Percentiles rank a stretch among this genome's conserved stretches.
Conservation (phyloP, 2,797 vertebrate species). For the Rhodeus uyekii region DNA sequence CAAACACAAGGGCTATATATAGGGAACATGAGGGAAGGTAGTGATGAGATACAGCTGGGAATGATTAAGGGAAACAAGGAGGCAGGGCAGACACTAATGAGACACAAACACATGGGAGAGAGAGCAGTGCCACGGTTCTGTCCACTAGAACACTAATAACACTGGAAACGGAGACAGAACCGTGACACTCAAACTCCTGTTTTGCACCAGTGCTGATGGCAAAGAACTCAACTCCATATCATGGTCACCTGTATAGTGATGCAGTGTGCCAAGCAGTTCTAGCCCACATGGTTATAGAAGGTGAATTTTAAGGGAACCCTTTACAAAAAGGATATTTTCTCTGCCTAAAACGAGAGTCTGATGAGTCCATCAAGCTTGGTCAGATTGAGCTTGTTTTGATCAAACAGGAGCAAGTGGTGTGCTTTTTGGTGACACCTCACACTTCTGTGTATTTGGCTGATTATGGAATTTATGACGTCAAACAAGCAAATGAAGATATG, state of each 20-base stretch:
- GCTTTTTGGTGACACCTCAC: conserved; percentile 20
- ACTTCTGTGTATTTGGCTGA: conserved; percentile 36
- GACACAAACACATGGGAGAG: too few relatives aligned
- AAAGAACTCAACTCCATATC: too few relatives aligned
- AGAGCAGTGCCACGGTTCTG: too few relatives aligned
- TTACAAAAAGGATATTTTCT: conserved; percentile 44
- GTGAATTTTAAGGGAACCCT: conserved; percentile 50
- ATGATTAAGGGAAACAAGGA: too few relatives aligned
- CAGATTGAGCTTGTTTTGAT: conserved; percentile 41
- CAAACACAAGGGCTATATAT: too few relatives aligned
- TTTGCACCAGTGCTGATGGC: conserved; percentile 20
- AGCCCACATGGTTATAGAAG: conserved; percentile 10
- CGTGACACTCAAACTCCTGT: conserved; percentile 8
- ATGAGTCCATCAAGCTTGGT: conserved; percentile 35
- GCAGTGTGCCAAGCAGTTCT: conserved; percentile 20
- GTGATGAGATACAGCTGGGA: too few relatives aligned
- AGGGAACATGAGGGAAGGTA: too few relatives aligned
- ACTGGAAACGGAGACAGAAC: too few relatives aligned
- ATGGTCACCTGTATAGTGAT: conserved; percentile 23
- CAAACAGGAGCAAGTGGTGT: neutral
- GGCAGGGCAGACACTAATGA: too few relatives aligned
- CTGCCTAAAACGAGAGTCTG: conserved; percentile 8
- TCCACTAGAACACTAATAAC: too few relatives aligned
- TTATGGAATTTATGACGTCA: conserved; percentile 43
- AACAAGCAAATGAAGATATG: conserved; percentile 29